phyloP scores from a whole-genome alignment of 2,888 invertebrate species.

The Lycophotia porphyrea region DNA sequence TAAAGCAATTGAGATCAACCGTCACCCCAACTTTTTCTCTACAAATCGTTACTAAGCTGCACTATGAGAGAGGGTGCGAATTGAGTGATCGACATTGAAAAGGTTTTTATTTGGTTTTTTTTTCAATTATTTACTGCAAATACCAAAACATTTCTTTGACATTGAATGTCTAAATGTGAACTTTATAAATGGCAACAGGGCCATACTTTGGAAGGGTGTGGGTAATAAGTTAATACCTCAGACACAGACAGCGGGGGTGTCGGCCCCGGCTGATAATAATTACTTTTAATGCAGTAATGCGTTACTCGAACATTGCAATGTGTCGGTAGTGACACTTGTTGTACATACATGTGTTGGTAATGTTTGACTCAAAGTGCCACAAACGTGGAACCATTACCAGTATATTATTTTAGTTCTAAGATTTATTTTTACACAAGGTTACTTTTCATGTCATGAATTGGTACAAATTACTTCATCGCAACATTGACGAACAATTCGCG shows the following conservation, averaged over 20 bases:
- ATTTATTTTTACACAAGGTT: not conserved
- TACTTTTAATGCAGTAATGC: slow-evolving; percentile 42
- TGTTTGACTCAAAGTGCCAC: not conserved
- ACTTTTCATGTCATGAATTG: not conserved
- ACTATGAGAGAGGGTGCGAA: not conserved
- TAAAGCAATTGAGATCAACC: not conserved
- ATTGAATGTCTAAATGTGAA: not conserved
- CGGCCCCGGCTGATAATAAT: slow-evolving; percentile 39
- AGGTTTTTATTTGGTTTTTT: not conserved
- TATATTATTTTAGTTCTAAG: too few species aligned
- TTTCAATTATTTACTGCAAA: not conserved
- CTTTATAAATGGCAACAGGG: slow-evolving; percentile 1
- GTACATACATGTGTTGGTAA: not conserved
- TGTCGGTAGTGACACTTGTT: slow-evolving; percentile 12
- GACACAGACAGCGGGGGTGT: slow-evolving; percentile 6
- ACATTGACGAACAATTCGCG: not conserved
- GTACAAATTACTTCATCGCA: not conserved
- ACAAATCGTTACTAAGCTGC: not conserved
- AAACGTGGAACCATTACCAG: not conserved
- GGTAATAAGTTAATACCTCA: slow-evolving; percentile 25
- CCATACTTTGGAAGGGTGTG: slow-evolving; percentile 33
- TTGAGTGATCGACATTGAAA: not conserved
- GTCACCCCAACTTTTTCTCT: not conserved
- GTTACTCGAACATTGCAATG: slow-evolving; percentile 2
- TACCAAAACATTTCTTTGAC: not conserved